Percentiles rank a stretch among this genome's conserved stretches.
These are phyloP conservation scores for Scaptodrosophila latifasciaeformis DNA, from an alignment of 2,888 invertebrate species.

Conservation along the genomic window DNA sequence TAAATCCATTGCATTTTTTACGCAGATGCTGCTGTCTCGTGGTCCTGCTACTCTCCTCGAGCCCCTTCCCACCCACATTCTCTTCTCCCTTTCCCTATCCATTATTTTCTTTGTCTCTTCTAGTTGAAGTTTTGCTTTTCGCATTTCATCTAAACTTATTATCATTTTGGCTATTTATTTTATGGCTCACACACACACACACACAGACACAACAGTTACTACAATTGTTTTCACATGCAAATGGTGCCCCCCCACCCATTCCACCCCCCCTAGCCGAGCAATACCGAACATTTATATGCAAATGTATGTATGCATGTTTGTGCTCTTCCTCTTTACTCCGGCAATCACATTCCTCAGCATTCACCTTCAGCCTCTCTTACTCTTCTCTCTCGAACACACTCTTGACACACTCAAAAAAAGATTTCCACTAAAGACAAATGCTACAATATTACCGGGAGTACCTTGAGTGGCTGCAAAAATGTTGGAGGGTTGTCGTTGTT, in stretches of 20 bases:
- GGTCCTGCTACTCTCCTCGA: too few species aligned
- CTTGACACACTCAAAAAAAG: slow-evolving; percentile 61
- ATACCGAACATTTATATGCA: slow-evolving; percentile 57
- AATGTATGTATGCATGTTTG: slow-evolving; percentile 42
- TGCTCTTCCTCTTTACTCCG: not conserved
- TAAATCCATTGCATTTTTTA: slow-evolving; percentile 63
- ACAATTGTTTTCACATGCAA: slow-evolving; percentile 64
- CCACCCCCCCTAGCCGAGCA: slow-evolving; percentile 17
- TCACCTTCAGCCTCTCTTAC: not conserved
- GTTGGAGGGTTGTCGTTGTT: slow-evolving; percentile 38
- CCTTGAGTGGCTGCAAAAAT: slow-evolving; percentile 57
- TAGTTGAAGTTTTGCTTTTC: slow-evolving; percentile 57
- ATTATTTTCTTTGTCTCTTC: slow-evolving; percentile 23
- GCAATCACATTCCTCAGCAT: slow-evolving; percentile 6
- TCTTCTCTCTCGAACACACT: not conserved
- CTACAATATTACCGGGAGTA: slow-evolving; percentile 58
- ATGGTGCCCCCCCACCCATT: slow-evolving; percentile 21
- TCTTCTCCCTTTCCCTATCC: not conserved
- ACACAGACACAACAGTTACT: slow-evolving; percentile 15
- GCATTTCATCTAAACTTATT: slow-evolving; percentile 52
- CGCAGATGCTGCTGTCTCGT: not conserved
- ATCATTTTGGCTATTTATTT: slow-evolving; percentile 63
- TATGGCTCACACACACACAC: slow-evolving; percentile 39
- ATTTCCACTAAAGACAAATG: slow-evolving; percentile 65
- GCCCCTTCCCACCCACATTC: too few species aligned